Conservation (phyloP, 35 echinoderm and acorn worm genomes). For the Ophiothrix spiculata region DNA sequence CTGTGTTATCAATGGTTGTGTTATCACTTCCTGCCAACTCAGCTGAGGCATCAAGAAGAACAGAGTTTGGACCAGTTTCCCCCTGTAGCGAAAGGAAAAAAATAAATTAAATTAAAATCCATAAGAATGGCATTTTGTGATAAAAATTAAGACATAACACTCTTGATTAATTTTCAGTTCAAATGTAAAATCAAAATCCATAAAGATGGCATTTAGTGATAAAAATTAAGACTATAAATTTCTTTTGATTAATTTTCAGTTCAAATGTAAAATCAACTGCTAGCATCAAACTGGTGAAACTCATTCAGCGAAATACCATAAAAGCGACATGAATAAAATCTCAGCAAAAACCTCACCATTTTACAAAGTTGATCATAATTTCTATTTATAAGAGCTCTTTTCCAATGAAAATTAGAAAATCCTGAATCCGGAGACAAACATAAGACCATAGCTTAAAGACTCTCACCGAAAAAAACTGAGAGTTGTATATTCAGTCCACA, state of each 20-base stretch:
- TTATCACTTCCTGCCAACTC: neutral
- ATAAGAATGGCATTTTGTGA: too few relatives aligned
- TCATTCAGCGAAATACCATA: too few relatives aligned
- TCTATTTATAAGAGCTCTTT: neutral
- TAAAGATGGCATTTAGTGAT: too few relatives aligned
- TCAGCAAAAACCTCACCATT: neutral
- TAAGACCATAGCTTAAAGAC: neutral
- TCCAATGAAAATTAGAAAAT: slow-evolving; percentile 9
- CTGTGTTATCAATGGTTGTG: neutral
- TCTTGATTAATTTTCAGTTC: too few relatives aligned
- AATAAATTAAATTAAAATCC: neutral
- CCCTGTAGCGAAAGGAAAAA: neutral
- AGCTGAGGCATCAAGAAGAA: neutral
- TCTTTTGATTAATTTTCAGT: too few relatives aligned
- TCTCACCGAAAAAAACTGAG: neutral
- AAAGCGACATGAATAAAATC: too few relatives aligned
- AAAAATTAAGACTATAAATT: too few relatives aligned
- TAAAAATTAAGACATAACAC: too few relatives aligned
- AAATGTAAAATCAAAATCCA: too few relatives aligned
- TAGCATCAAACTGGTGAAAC: too few relatives aligned
- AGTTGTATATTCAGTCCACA: neutral
- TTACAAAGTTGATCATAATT: neutral
- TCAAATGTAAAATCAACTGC: too few relatives aligned
- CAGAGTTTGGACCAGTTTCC: slow-evolving; percentile 5
- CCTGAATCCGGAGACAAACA: neutral